These are phyloP conservation scores for Heteropelma amictum DNA, from an alignment of 2,888 invertebrate genomes.

Conservation along the genomic window DNA sequence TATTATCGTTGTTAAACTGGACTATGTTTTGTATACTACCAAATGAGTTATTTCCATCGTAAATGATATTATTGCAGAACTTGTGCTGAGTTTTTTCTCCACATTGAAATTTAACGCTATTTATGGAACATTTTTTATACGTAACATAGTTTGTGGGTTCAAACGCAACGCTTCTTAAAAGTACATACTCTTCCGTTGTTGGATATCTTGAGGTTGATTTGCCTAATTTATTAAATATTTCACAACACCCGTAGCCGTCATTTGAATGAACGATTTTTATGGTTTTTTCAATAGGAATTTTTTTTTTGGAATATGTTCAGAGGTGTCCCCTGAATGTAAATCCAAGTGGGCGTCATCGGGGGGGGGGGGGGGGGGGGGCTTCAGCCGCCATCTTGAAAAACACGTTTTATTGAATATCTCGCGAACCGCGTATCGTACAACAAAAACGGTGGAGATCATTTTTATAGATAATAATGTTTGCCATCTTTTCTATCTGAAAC, in stretches of 20 bases:
- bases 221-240: background rate
- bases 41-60: background rate
- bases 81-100: background rate
- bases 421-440: too few species aligned
- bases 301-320: too few species aligned
- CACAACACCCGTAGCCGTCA: background rate
- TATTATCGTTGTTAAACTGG: background rate
- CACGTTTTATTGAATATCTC: too few species aligned
- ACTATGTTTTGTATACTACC: background rate
- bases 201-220: background rate
- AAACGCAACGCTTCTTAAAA: background rate
- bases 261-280: background rate
- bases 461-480: too few species aligned
- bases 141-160: background rate
- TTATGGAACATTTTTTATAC: background rate
- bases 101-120: background rate
- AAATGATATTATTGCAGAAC: background rate
- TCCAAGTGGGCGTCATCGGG: too few species aligned
- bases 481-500: too few species aligned
- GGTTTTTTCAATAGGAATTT: background rate
- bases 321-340: too few species aligned
- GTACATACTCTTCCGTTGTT: background rate
- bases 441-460: too few species aligned
- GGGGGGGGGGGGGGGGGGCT: too few species aligned
- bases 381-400: too few species aligned